Evolutionary conservation across 2,797 vertebrate genomes (phyloP).

Genomic region (Vespertilio murinus): DNA sequence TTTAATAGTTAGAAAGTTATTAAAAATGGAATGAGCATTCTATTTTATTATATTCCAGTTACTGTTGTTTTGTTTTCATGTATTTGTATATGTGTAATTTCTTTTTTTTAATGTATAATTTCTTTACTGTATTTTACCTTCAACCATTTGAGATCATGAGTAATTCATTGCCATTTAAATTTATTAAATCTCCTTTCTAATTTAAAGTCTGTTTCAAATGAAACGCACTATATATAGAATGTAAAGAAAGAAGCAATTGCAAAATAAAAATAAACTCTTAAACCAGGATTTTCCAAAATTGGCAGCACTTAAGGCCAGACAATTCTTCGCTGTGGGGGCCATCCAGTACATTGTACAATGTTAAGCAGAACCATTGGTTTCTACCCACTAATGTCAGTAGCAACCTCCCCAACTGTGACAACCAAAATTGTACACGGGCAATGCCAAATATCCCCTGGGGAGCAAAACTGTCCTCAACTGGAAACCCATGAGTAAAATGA

Average conservation of each 20-base stretch:
- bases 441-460: background rate
- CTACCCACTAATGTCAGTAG: background rate
- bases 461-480: background rate
- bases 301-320: background rate
- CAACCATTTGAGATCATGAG: background rate
- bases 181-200: constrained; percentile 10
- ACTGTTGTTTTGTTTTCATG: background rate
- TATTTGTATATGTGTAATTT: background rate
- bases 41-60: constrained; percentile 16
- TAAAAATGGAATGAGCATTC: background rate
- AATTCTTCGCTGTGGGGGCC: background rate
- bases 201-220: constrained; percentile 6
- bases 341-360: background rate
- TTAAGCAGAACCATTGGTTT: background rate
- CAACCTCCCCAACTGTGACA: background rate
- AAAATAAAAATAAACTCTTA: background rate
- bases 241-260: background rate
- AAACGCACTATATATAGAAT: background rate
- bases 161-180: background rate
- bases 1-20: constrained; percentile 24
- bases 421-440: background rate
- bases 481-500: background rate
- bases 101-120: background rate
- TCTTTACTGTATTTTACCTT: background rate
- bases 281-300: background rate